Conservation (phyloP, 1,140 invertebrate genomes). For the Drosophila carrolli region DNA sequence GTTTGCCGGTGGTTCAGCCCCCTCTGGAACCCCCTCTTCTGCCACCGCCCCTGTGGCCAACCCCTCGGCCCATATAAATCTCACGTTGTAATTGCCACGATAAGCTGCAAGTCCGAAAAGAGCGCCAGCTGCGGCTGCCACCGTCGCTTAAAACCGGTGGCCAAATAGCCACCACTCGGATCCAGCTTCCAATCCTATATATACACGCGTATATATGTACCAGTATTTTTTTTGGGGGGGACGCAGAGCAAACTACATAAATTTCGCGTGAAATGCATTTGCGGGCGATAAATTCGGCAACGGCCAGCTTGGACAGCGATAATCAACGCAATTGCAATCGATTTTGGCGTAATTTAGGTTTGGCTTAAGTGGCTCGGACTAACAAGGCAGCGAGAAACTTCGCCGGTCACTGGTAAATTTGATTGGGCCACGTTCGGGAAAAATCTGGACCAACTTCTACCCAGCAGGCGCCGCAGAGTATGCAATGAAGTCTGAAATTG, state of each 20-base stretch:
- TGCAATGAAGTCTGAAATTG: background rate
- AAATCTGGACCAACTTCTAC: conserved; percentile 7
- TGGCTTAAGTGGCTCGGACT: conserved; percentile 65
- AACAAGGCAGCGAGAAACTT: conserved; percentile 50
- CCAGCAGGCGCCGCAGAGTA: conserved; percentile 7
- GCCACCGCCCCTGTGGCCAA: conserved; percentile 14
- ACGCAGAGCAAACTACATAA: conserved; percentile 67
- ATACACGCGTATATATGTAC: conserved; percentile 36
- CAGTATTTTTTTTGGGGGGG: conserved; percentile 23
- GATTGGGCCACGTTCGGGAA: conserved; percentile 17
- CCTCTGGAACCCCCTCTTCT: background rate
- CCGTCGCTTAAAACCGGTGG: conserved; percentile 77
- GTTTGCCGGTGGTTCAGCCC: conserved; percentile 36
- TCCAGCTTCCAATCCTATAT: conserved; percentile 38
- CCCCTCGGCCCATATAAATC: conserved; percentile 67
- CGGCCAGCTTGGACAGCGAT: conserved; percentile 63
- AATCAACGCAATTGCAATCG: conserved; percentile 83
- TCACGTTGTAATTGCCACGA: conserved; percentile 78
- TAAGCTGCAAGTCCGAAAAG: conserved; percentile 54
- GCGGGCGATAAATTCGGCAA: conserved; percentile 78
- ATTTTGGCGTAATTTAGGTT: conserved; percentile 81
- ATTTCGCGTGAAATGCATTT: conserved; percentile 81
- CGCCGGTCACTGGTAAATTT: conserved; percentile 15
- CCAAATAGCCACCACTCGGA: conserved; percentile 48
- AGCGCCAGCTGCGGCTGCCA: conserved; percentile 46